phyloP scores from a whole-genome alignment of 1,140 invertebrate species.

The Listronotus bonariensis region DNA sequence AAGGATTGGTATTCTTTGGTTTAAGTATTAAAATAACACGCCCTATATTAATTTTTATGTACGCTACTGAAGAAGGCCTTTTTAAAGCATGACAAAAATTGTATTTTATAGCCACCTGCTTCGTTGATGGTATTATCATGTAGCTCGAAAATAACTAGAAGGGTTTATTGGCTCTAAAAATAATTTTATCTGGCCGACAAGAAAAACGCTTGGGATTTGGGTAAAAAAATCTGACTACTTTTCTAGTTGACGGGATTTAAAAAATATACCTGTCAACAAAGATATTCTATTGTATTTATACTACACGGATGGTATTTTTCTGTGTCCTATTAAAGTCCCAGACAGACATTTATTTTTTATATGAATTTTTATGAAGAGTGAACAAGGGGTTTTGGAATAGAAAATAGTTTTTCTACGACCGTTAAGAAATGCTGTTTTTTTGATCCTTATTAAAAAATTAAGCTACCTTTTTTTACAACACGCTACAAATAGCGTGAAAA shows the following conservation, averaged over 20 bases:
- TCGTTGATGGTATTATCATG: constrained; percentile 19
- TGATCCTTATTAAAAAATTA: no score
- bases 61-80: constrained; percentile 4
- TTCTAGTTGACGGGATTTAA: constrained; percentile 7
- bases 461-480: no score
- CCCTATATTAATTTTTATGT: no score
- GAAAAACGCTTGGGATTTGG: background rate
- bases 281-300: constrained; percentile 14
- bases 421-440: no score
- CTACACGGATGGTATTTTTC: background rate
- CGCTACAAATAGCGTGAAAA: no score
- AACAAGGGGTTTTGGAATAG: no score
- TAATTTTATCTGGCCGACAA: constrained; percentile 16
- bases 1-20: no score
- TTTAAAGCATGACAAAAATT: constrained; percentile 20
- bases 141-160: constrained; percentile 17
- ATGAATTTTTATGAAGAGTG: no score
- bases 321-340: background rate
- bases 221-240: constrained; percentile 6
- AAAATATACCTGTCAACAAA: constrained; percentile 23
- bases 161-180: constrained; percentile 12
- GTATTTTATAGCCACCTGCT: constrained; percentile 22
- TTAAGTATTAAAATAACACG: no score
- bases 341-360: no score
- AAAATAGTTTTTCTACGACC: no score